Evolutionary conservation across 2,113 vertebrate species (phyloP).

Genomic region (Cyanocitta stelleri): DNA sequence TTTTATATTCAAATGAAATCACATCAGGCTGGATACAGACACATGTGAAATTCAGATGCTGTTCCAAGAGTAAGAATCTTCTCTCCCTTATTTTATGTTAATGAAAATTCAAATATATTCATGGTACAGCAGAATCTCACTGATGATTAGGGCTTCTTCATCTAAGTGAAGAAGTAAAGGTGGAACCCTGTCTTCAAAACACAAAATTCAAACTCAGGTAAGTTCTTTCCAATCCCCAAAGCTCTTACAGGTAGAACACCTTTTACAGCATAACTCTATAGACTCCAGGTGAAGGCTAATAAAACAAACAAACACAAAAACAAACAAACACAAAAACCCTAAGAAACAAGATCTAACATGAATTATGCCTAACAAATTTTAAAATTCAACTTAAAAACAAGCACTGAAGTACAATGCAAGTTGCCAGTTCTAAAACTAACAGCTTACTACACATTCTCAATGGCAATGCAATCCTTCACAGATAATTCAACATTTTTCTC

Average conservation of each 20-base stretch:
- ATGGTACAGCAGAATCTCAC: not conserved
- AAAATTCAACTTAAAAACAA: not conserved
- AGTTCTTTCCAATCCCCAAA: not conserved
- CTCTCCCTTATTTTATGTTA: not conserved
- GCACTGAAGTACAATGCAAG: not conserved
- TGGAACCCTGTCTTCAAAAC: not conserved
- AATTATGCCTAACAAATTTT: not conserved
- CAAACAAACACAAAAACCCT: not conserved
- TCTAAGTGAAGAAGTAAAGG: not conserved
- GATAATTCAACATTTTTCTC: not conserved
- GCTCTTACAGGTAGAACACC: not conserved
- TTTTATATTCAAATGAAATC: not conserved
- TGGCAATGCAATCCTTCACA: not conserved
- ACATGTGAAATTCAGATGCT: not conserved
- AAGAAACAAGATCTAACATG: not conserved
- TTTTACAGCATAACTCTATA: not conserved
- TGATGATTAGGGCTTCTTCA: not conserved
- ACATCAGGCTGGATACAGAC: not conserved
- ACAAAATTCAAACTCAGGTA: not conserved
- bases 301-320: not conserved
- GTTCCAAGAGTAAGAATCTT: not conserved
- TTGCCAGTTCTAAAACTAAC: not conserved
- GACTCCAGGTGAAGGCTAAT: not conserved
- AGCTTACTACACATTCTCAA: not conserved
- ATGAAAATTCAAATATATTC: not conserved